Evolutionary conservation across 2,113 vertebrate species (phyloP), one percentile per base, ranked within the genome.

Genomic region (Prietella phreatophila): DNA sequence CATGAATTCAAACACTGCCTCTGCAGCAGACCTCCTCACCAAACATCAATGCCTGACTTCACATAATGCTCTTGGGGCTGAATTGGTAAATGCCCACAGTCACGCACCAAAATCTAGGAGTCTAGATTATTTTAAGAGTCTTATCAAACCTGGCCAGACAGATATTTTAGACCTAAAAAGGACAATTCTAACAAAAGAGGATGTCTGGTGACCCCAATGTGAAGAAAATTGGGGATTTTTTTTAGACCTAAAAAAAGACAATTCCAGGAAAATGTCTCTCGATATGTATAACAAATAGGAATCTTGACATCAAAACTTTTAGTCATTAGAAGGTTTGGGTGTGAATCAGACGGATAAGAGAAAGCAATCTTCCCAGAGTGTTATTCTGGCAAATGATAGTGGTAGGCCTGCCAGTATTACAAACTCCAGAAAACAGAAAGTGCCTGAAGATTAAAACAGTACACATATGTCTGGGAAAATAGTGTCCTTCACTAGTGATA

Each of bases 331-430:
- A 75, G 42, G 17, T 69, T 20, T 47, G 11, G 5, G 30, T 61
- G 65, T 87, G 55, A 87, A 75, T 83, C 86, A 87, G 39, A 33
- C 15, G 1, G 30, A 42, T 20, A 83, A 73, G 67, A 76, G 67
- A 75, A 83, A n/a, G 65, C 42, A 4, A 86, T 60, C n/a, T 47
- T 78, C 61, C 39, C 60, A 86, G 47, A 55, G 63, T 84, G 63
- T 22, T n/a, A 83, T 50, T 55, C 65, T 33, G 50, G 63, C 47
- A 84, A 84, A 50, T 33, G 7, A 55, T 56, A 71, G 33, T 55
- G 30, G 22, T 69, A 53, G 19, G 5, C 9, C 47, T 71, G 65
- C 63, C 83, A 67, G 13, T n/a, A 85, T 42, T 61, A 14, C 55
- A 76, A 60, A 75, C 20, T 27, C 8, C 33, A 53, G 47, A 85